Conservation (phyloP, 2,797 vertebrate species). For the Oreortyx pictus region DNA sequence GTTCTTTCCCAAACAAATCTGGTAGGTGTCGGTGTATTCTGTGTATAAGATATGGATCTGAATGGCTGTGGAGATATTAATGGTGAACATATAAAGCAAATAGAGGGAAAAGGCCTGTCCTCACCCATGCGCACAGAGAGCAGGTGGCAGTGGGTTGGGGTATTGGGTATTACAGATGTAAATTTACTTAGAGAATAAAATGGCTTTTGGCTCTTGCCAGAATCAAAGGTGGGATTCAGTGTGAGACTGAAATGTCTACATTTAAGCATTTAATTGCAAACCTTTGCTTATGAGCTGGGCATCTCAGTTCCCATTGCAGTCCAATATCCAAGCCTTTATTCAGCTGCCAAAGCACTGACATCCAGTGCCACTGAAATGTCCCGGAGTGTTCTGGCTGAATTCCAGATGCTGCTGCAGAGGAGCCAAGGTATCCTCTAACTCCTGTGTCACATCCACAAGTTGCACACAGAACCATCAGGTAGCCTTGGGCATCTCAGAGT, state of each 20-base stretch:
- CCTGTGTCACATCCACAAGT: neutral
- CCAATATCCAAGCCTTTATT: neutral
- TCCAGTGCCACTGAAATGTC: neutral
- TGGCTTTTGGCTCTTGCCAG: neutral
- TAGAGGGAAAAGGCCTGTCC: neutral
- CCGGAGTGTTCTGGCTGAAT: neutral
- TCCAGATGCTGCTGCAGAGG: neutral
- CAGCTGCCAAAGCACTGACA: neutral
- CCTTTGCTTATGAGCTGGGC: neutral
- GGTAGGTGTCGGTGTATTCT: neutral
- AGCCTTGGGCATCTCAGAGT: neutral
- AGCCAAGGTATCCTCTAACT: neutral
- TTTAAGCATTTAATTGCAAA: neutral
- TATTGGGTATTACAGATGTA: neutral
- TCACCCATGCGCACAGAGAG: neutral
- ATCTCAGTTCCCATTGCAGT: neutral
- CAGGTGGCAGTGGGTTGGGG: neutral
- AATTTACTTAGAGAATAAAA: neutral
- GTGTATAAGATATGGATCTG: neutral
- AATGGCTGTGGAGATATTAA: neutral
- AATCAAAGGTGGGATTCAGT: neutral
- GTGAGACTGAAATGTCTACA: neutral
- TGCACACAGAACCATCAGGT: neutral
- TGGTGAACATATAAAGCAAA: neutral
- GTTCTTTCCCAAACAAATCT: neutral